Conservation (phyloP, 2,888 invertebrate species). For the Rhodophaea formosa region DNA sequence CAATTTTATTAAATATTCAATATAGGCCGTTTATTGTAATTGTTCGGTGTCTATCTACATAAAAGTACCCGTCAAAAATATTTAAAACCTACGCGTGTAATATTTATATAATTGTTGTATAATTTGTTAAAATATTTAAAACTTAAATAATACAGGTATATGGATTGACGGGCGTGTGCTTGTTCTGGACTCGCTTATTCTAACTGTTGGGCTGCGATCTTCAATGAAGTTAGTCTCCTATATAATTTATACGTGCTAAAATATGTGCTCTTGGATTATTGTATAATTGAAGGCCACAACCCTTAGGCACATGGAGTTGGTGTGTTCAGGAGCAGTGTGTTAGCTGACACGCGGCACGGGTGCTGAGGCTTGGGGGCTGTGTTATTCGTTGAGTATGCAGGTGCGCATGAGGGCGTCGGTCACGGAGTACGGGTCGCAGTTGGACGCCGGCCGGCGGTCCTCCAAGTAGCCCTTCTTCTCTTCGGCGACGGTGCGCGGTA, state of each 20-base stretch:
- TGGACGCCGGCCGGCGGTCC: slow-evolving; percentile 95
- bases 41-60: slow-evolving; percentile 9
- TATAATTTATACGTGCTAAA: slow-evolving; percentile 3
- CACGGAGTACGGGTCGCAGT: slow-evolving; percentile 95
- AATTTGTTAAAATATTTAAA: not conserved
- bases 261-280: not conserved
- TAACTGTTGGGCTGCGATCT: slow-evolving; percentile 1
- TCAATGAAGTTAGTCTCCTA: not conserved
- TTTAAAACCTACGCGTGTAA: not conserved
- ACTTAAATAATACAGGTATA: not conserved
- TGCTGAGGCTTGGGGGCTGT: slow-evolving; percentile 30
- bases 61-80: slow-evolving; percentile 13
- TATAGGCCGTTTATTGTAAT: slow-evolving; percentile 3
- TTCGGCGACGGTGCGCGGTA: slow-evolving; percentile 94
- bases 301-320: slow-evolving; percentile 25
- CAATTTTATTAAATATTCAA: not conserved
- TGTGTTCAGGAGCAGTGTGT: slow-evolving; percentile 30
- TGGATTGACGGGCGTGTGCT: not conserved
- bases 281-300: slow-evolving; percentile 9
- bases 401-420: slow-evolving; percentile 92
- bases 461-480: slow-evolving; percentile 97
- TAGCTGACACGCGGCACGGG: slow-evolving; percentile 47
- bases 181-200: slow-evolving; percentile 12
- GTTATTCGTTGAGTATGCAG: slow-evolving; percentile 88
- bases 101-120: no score